Base-by-base conservation (phyloP, 2,113 vertebrate species). In the Sinocyclocheilus anophthalmus region DNA sequence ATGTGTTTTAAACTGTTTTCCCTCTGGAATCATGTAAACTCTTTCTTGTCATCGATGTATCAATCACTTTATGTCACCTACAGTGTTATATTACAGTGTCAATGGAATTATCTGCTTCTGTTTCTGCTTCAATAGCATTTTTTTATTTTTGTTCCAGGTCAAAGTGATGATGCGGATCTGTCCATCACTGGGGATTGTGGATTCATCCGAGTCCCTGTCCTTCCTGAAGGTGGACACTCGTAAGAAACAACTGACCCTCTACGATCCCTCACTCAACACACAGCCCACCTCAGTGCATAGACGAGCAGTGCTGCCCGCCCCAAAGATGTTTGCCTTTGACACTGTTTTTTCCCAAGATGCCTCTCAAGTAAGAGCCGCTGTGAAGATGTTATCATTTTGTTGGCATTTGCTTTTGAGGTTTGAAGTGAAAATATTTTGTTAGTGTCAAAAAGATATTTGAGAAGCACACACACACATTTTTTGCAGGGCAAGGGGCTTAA, bases 301-400 rank as follows among this genome's bases (percentile, higher is more conserved):
- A 75, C 95, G 94, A 7, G 89, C 94, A 0, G 83, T 88, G 0
- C 86, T 95, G 16, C 85, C 94, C 0, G 94, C 94, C 24, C 97
- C 96, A 30, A 97, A 95, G 94, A 97, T 96, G 93, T 99, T 99
- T 88, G 94, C 94, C 83, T 98, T 99, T 2, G 97, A 99, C 5
- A 95, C 96, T 0, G 92, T 98, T 85, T 99, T 98, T 88, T 93
- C 96, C 26, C 97, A 96, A 89, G 96, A 98, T 61, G 94, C 97
- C 11, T 97, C 97, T 9, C 97, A 99, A 96, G 97, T 98, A 94
- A 78, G 82, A 30, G 4, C 3, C 1, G 13, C 57, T 48, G 3
- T 59, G 67, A 18, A 84, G 24, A 70, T 70, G 18, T n/a, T 53
- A n/a, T 67, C 13, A 6, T 50, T 59, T 75, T 61, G 65, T 83